phyloP scores from a whole-genome alignment of 2,888 invertebrate species.

The Watsonalla binaria region DNA sequence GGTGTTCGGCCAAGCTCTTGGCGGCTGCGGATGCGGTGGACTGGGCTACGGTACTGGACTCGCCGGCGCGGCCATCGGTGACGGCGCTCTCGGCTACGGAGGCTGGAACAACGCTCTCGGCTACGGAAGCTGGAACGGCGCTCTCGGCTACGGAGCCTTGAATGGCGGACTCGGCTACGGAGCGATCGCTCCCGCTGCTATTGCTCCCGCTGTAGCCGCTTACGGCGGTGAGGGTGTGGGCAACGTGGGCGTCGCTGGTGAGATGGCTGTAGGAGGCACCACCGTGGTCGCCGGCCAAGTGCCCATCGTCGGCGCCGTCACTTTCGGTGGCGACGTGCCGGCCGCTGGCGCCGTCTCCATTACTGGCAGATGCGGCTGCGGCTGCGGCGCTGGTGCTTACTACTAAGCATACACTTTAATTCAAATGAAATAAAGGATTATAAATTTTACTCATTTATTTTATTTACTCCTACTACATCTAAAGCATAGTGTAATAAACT shows the following conservation, averaged over 20 bases:
- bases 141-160: background rate
- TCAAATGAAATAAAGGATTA: too few relatives aligned
- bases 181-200: background rate
- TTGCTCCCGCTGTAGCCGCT: slow-evolving; percentile 1
- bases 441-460: too few relatives aligned
- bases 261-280: slow-evolving; percentile 23
- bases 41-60: slow-evolving; percentile 5
- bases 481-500: too few relatives aligned
- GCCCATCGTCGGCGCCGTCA: slow-evolving; percentile 29
- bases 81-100: too few relatives aligned
- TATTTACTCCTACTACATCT: too few relatives aligned
- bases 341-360: slow-evolving; percentile 29
- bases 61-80: background rate
- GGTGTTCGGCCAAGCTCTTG: background rate
- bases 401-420: background rate
- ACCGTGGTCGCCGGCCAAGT: slow-evolving; percentile 28
- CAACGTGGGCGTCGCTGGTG: slow-evolving; percentile 21
- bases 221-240: slow-evolving; percentile 26
- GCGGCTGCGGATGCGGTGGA: background rate
- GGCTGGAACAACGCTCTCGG: background rate
- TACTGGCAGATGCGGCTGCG: slow-evolving; percentile 19
- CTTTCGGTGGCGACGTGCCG: slow-evolving; percentile 20
- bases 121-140: background rate
- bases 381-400: slow-evolving; percentile 9
- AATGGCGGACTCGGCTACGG: background rate